A percentile compares a stretch with the other conserved stretches of the same genome.
Conservation (phyloP, 2,797 vertebrate genomes). For the Remorina albescens region DNA sequence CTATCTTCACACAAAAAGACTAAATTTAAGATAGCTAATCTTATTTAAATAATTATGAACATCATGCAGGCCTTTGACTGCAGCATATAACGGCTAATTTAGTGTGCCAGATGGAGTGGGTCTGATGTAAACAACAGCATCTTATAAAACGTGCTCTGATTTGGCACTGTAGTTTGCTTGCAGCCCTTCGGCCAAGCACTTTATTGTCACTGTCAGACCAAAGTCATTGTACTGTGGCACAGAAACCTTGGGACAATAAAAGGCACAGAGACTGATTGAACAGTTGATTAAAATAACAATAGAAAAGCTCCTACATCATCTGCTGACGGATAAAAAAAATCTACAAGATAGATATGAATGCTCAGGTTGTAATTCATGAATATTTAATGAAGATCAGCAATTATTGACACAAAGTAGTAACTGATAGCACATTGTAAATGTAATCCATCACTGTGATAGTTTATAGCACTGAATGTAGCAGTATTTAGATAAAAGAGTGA, state of each 20-base stretch:
- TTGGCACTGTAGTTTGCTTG: slow-evolving; percentile 18
- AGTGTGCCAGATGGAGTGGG: slow-evolving; percentile 2
- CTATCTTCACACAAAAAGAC: not conserved
- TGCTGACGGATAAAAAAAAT: slow-evolving; percentile 6
- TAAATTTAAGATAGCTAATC: not conserved
- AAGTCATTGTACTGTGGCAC: slow-evolving; percentile 44
- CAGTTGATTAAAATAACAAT: slow-evolving; percentile 8
- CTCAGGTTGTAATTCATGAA: slow-evolving; percentile 41
- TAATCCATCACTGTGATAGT: slow-evolving; percentile 6
- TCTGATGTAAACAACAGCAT: slow-evolving; percentile 35
- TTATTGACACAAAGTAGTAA: slow-evolving; percentile 25
- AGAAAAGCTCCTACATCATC: not conserved
- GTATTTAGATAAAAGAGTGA: slow-evolving; percentile 9
- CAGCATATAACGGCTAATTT: slow-evolving; percentile 20
- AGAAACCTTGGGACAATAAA: slow-evolving; percentile 40
- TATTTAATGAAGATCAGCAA: slow-evolving; percentile 43
- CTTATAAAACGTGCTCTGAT: slow-evolving; percentile 37
- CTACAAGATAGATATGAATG: slow-evolving; percentile 14
- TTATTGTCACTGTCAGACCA: slow-evolving; percentile 49
- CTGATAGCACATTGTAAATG: slow-evolving; percentile 10
- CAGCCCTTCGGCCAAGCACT: slow-evolving; percentile 29
- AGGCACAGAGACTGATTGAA: slow-evolving; percentile 2
- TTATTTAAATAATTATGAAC: not conserved
- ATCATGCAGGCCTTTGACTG: slow-evolving; percentile 21
- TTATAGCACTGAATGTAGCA: not conserved